Evolutionary conservation across 2,888 invertebrate genomes (phyloP).

Genomic region (Amiota minor): DNA sequence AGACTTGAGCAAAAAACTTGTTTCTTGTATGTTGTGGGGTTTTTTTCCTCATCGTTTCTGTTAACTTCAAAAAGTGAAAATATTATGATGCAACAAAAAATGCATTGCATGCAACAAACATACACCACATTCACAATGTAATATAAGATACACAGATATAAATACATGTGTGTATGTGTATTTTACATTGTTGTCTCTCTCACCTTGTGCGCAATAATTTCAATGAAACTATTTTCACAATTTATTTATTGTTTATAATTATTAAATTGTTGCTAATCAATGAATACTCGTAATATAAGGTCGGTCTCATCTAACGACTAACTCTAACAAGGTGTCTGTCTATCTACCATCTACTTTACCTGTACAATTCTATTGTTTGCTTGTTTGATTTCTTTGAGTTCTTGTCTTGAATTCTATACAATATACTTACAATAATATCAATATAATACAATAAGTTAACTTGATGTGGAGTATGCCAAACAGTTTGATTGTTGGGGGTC

Average conservation of each 20-base stretch:
- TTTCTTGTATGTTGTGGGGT: neutral
- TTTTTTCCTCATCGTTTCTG: neutral
- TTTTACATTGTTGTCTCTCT: slow-evolving; percentile 31
- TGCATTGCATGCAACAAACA: neutral
- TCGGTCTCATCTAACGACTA: too few relatives aligned
- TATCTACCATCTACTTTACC: too few relatives aligned
- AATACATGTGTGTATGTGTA: neutral
- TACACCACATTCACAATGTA: neutral
- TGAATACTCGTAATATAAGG: neutral
- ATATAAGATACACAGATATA: too few relatives aligned
- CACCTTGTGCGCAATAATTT: slow-evolving; percentile 56
- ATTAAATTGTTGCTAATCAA: slow-evolving; percentile 31
- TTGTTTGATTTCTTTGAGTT: too few relatives aligned
- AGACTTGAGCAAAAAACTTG: slow-evolving; percentile 23
- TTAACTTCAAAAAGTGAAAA: slow-evolving; percentile 18
- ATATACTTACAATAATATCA: too few relatives aligned
- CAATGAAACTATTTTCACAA: slow-evolving; percentile 53
- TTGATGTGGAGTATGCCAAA: too few relatives aligned
- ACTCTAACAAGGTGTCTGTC: too few relatives aligned
- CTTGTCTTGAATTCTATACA: too few relatives aligned
- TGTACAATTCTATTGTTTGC: too few relatives aligned
- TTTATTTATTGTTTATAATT: slow-evolving; percentile 46
- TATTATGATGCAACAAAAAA: slow-evolving; percentile 25
- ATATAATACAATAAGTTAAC: too few relatives aligned
- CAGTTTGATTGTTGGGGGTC: too few relatives aligned